Percentiles rank a stretch among this genome's conserved stretches.
Conservation (phyloP, 2,113 vertebrate genomes). For the Nannobrachium achirus region DNA sequence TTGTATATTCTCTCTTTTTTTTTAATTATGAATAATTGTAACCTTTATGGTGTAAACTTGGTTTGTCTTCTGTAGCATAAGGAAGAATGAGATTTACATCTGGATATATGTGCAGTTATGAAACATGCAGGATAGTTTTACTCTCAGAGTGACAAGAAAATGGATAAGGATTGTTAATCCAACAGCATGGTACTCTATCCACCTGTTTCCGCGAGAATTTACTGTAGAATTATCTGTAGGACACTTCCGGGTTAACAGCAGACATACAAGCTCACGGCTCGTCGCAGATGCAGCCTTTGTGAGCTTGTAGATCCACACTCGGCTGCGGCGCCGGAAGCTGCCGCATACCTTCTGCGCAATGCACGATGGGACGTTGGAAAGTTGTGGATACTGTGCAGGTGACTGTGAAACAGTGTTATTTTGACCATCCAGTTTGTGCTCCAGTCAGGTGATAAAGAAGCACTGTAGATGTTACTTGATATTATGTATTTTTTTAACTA, state of each 20-base stretch:
- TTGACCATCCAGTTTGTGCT: slow-evolving; percentile 35
- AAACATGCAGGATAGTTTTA: slow-evolving; percentile 26
- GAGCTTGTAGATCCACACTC: too few relatives aligned
- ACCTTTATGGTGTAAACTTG: slow-evolving; percentile 9
- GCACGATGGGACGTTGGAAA: too few relatives aligned
- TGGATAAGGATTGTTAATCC: slow-evolving; percentile 44
- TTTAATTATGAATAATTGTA: slow-evolving; percentile 18
- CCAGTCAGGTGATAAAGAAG: slow-evolving; percentile 38
- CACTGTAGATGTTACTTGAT: slow-evolving; percentile 31
- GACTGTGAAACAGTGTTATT: slow-evolving; percentile 15
- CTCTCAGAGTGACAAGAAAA: slow-evolving; percentile 33
- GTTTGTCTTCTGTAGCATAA: slow-evolving; percentile 19
- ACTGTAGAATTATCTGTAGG: too few relatives aligned
- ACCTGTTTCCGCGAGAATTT: too few relatives aligned
- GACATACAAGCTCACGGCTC: too few relatives aligned
- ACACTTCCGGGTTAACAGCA: too few relatives aligned
- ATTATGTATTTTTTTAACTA: slow-evolving; percentile 40
- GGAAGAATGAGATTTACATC: slow-evolving; percentile 1
- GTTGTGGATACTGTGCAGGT: slow-evolving; percentile 11
- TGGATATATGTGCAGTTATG: slow-evolving; percentile 32
- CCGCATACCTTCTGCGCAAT: too few relatives aligned
- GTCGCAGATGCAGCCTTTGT: too few relatives aligned
- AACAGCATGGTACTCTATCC: slow-evolving; percentile 37
- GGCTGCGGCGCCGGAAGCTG: too few relatives aligned
- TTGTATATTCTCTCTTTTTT: slow-evolving; percentile 28